Evolutionary conservation across 2,797 vertebrate species (phyloP), one percentile per base, ranked within the genome.

Genomic region (Sphenodon punctatus): DNA sequence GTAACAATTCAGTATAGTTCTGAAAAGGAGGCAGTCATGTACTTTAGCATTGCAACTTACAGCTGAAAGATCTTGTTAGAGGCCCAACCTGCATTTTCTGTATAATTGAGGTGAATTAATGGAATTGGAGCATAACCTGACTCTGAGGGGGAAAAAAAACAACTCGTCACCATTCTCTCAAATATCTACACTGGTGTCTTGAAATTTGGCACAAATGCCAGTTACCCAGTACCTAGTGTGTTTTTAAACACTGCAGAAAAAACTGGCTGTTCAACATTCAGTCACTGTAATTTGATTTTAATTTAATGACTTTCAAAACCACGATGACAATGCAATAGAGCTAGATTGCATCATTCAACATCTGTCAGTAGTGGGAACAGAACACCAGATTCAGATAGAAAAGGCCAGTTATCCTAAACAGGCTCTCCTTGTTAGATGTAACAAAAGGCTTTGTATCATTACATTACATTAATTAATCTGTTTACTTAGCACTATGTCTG

Each of bases 381-480:
- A 77, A 17, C 20, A 34, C 36, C 20, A 66, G 17, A 27, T 49
- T 30, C 30, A 64, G n/a, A 36, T 25, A 49, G 3, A 23, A 0
- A 61, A 38, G 55, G 20, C 11, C 20, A 66, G 65, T 73, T 59
- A 84, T 10, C 5, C 30, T 14, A 6, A 75, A 53, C 4, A 53
- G 48, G 3, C 11, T 75, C 63, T 71, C 38, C 19, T 16, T 10
- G 19, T 17, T 49, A 45, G 67, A 85, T 67, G 64, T 10, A 72
- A 45, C 39, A 14, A 60, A 19, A 39, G 3, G 2, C 66, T 68
- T 67, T 20, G 60, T 55, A 45, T 22, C 67, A 22, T 32, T 53
- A 66, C 22, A 61, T 61, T 32, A 42, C n/a, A n/a, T n/a, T n/a
- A n/a, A 69, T 41, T 85, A 88, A 78, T 4, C 19, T 85, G 39